A percentile compares a stretch with the other conserved stretches of the same genome.
These are phyloP conservation scores for Sparus aurata DNA, from an alignment of 2,797 vertebrate species.

Conservation along the genomic window DNA sequence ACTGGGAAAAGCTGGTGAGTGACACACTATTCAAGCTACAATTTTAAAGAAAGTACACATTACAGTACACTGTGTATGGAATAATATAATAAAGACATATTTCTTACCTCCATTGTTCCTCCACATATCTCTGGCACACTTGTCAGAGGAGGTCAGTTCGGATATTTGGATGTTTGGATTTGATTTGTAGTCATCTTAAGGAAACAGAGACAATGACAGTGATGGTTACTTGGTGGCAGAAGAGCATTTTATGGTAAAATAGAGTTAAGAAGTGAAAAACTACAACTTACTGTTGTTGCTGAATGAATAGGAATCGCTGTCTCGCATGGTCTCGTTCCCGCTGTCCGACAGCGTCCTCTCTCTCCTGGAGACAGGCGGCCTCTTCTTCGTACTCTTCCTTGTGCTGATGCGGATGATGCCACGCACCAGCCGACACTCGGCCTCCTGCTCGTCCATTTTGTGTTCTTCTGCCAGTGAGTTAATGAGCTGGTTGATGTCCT, in stretches of 20 bases:
- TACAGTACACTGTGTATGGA: background rate
- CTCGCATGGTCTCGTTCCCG: slow-evolving; percentile 94
- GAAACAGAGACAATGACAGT: slow-evolving; percentile 24
- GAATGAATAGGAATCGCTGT: slow-evolving; percentile 81
- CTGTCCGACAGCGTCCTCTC: slow-evolving; percentile 89
- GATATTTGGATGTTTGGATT: slow-evolving; percentile 92
- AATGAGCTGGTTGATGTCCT: slow-evolving; percentile 95
- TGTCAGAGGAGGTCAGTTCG: slow-evolving; percentile 91
- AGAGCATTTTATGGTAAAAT: background rate
- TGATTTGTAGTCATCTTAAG: slow-evolving; percentile 85
- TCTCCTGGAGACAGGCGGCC: slow-evolving; percentile 37
- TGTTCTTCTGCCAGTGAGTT: slow-evolving; percentile 96
- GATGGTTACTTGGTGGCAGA: background rate
- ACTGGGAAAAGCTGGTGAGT: background rate
- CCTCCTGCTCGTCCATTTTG: slow-evolving; percentile 94
- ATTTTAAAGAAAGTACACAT: background rate
- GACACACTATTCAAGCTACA: background rate
- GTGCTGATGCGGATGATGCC: slow-evolving; percentile 98
- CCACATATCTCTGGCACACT: slow-evolving; percentile 92
- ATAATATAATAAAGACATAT: background rate
- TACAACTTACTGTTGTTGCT: slow-evolving; percentile 90
- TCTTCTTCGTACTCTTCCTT: slow-evolving; percentile 86
- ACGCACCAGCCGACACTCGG: slow-evolving; percentile 92
- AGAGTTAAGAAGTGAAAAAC: background rate
- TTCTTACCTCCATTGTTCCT: slow-evolving; percentile 88